Percentiles rank a stretch among this genome's conserved stretches.
These are phyloP conservation scores for Oriolus oriolus DNA, from an alignment of 2,113 vertebrate species.

Conservation along the genomic window DNA sequence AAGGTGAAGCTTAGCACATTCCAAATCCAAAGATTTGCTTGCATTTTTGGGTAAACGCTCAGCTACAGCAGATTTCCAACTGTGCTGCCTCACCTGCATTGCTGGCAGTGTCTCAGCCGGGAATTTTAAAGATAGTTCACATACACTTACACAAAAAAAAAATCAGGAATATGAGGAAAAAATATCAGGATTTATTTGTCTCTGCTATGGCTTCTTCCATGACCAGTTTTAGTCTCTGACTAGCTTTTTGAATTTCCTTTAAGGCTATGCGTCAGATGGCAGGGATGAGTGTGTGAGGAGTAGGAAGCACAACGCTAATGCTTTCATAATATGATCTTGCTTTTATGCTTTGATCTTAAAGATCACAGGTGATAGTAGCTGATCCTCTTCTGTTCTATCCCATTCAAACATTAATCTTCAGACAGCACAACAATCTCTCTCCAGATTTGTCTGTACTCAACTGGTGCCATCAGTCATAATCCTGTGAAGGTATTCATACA, in stretches of 20 bases:
- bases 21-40: background rate
- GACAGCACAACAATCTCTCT: background rate
- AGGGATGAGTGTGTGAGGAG: background rate
- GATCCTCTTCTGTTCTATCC: background rate
- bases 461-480: background rate
- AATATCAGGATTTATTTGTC: background rate
- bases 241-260: background rate
- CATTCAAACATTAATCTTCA: background rate
- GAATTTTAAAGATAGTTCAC: background rate
- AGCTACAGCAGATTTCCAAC: background rate
- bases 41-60: background rate
- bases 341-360: background rate
- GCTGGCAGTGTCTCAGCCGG: background rate
- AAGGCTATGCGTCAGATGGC: background rate
- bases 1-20: background rate
- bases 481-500: background rate
- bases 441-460: background rate
- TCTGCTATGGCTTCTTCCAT: background rate
- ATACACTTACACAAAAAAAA: background rate
- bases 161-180: background rate
- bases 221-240: background rate
- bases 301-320: background rate
- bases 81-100: background rate
- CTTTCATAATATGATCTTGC: background rate
- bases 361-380: background rate